Conservation (phyloP, 2,888 invertebrate genomes). For the Dioctria rufipes region DNA sequence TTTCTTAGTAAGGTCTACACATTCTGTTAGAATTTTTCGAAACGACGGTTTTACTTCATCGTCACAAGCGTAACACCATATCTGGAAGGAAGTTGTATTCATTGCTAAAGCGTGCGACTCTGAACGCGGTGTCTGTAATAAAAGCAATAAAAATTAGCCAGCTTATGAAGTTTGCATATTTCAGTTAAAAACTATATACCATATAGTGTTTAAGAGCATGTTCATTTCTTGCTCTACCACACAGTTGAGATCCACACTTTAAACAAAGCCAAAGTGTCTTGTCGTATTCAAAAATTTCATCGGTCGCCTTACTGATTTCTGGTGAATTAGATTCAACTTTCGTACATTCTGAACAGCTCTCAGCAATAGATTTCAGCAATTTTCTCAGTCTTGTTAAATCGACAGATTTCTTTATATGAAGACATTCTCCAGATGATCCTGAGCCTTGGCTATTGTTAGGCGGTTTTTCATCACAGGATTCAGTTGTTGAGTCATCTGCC, state of each 20-base stretch:
- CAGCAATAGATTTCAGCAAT: slow-evolving; percentile 72
- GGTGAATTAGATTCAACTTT: slow-evolving; percentile 72
- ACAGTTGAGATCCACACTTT: slow-evolving; percentile 84
- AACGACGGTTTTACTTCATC: slow-evolving; percentile 76
- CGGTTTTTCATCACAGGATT: slow-evolving; percentile 80
- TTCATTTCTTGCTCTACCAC: slow-evolving; percentile 78
- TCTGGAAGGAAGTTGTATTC: slow-evolving; percentile 80
- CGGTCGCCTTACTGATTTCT: slow-evolving; percentile 62
- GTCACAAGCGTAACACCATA: slow-evolving; percentile 88
- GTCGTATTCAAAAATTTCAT: slow-evolving; percentile 71
- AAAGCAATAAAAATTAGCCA: neutral
- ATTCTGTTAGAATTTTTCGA: slow-evolving; percentile 80
- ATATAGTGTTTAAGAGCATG: slow-evolving; percentile 84
- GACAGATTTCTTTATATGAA: slow-evolving; percentile 80
- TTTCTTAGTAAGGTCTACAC: slow-evolving; percentile 82
- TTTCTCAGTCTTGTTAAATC: slow-evolving; percentile 77
- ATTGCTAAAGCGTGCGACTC: slow-evolving; percentile 83
- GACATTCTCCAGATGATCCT: slow-evolving; percentile 72
- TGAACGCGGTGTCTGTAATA: slow-evolving; percentile 77
- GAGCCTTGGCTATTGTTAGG: slow-evolving; percentile 64
- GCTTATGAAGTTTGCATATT: no score
- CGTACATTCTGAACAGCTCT: slow-evolving; percentile 75
- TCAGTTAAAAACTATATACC: slow-evolving; percentile 60
- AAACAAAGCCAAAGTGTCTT: slow-evolving; percentile 83
- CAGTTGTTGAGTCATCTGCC: slow-evolving; percentile 79